Evolutionary conservation across 2,888 invertebrate species (phyloP).

Genomic region (Drosophila koepferae): DNA sequence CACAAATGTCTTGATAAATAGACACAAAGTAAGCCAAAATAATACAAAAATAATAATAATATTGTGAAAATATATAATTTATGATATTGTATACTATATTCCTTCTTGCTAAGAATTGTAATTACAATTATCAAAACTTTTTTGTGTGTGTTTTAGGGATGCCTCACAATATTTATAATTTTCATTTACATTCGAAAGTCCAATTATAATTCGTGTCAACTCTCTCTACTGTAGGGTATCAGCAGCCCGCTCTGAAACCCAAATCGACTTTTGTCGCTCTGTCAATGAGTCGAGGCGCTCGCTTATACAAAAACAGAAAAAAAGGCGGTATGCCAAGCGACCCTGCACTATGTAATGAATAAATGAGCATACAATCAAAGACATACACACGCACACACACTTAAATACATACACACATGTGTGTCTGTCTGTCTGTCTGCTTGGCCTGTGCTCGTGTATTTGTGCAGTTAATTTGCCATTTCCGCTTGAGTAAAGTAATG

Average conservation of each 20-base stretch:
- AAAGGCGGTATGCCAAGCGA: conserved; percentile 12
- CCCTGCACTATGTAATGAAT: conserved; percentile 64
- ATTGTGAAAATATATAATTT: too few species aligned
- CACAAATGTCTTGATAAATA: too few species aligned
- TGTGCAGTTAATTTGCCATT: conserved; percentile 81
- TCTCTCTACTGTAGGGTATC: background rate
- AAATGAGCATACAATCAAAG: conserved; percentile 61
- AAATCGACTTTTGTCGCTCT: conserved; percentile 39
- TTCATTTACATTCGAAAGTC: background rate
- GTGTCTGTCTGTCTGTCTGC: conserved; percentile 13
- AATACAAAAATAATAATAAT: too few species aligned
- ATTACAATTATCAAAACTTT: too few species aligned
- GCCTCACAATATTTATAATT: background rate
- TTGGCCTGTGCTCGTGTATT: conserved; percentile 52
- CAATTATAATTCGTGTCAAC: conserved; percentile 3
- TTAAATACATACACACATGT: conserved; percentile 8
- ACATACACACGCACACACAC: conserved; percentile 19
- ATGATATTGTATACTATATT: too few species aligned
- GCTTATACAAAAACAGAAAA: background rate
- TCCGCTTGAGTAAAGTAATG: conserved; percentile 78
- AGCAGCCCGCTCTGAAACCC: conserved; percentile 2
- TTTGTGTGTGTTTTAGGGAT: too few species aligned
- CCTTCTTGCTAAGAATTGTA: too few species aligned
- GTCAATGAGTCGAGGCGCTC: conserved; percentile 38
- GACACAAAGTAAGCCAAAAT: too few species aligned